Evolutionary conservation across 2,888 invertebrate species (phyloP).

Genomic region (Phalangium opilio): DNA sequence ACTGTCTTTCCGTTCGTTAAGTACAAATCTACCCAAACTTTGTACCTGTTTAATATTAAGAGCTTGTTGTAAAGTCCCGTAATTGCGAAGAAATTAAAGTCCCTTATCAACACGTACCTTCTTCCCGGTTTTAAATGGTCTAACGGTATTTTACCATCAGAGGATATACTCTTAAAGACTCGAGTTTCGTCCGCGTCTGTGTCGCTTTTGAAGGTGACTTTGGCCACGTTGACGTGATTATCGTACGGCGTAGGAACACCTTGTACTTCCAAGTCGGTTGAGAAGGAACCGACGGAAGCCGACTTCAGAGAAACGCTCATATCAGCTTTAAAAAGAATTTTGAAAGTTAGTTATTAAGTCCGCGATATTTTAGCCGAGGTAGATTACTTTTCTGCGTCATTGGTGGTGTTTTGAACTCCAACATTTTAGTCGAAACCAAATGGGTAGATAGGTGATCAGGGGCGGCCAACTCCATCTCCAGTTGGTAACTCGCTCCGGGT

Average conservation of each 20-base stretch:
- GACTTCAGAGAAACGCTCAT: too few species aligned
- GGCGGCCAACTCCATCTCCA: slow-evolving; percentile 66
- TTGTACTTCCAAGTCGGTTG: slow-evolving; percentile 43
- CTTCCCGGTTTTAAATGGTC: slow-evolving; percentile 58
- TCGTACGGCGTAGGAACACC: slow-evolving; percentile 78
- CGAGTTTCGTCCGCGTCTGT: slow-evolving; percentile 50
- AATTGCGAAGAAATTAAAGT: too few species aligned
- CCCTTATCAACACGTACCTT: too few species aligned
- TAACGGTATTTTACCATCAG: slow-evolving; percentile 44
- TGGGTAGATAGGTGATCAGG: slow-evolving; percentile 64
- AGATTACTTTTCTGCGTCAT: background rate
- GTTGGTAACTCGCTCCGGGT: slow-evolving; percentile 62
- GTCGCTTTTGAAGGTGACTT: slow-evolving; percentile 64
- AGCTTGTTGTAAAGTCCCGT: slow-evolving; percentile 3
- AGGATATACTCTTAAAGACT: slow-evolving; percentile 50
- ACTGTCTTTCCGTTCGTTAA: slow-evolving; percentile 76
- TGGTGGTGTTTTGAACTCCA: slow-evolving; percentile 54
- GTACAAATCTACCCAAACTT: slow-evolving; percentile 72
- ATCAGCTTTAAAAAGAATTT: too few species aligned
- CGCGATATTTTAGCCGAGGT: background rate
- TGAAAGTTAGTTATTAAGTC: too few species aligned
- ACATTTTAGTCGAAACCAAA: slow-evolving; percentile 50
- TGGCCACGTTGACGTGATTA: slow-evolving; percentile 74
- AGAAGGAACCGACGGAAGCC: slow-evolving; percentile 41
- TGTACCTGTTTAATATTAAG: slow-evolving; percentile 13